phyloP scores from a whole-genome alignment of 1,140 invertebrate species.

The Calosoma granatense region DNA sequence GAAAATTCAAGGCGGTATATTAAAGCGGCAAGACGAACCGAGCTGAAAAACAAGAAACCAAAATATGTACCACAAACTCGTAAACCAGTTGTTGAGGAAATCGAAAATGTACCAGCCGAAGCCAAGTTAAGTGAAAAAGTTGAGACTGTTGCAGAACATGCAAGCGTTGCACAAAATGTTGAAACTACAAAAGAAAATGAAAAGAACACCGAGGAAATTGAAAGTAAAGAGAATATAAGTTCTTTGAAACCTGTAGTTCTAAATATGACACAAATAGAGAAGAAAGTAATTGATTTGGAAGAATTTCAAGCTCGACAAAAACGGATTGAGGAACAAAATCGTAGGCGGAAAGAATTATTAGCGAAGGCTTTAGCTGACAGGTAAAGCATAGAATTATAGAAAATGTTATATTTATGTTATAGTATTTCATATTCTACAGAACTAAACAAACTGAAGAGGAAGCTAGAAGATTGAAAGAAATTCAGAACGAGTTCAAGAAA shows the following conservation, averaged over 20 bases:
- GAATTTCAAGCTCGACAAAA: slow-evolving; percentile 60
- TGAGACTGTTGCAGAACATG: not conserved
- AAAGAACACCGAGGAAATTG: not conserved
- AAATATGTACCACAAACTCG: not conserved
- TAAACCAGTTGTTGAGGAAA: not conserved
- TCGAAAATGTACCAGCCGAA: not conserved
- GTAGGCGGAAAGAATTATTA: slow-evolving; percentile 58
- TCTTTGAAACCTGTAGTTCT: not conserved
- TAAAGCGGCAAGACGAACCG: not conserved
- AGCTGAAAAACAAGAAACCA: not conserved
- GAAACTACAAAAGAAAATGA: not conserved
- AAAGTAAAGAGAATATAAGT: no score
- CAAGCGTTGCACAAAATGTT: not conserved
- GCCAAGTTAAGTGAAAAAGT: not conserved
- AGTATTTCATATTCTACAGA: slow-evolving; percentile 37
- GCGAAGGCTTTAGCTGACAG: slow-evolving; percentile 60
- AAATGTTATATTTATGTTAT: slow-evolving; percentile 6
- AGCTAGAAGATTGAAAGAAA: slow-evolving; percentile 53
- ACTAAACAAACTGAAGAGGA: slow-evolving; percentile 62
- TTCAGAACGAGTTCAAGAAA: slow-evolving; percentile 60
- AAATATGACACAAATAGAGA: not conserved
- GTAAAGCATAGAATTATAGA: slow-evolving; percentile 30
- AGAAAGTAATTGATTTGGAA: slow-evolving; percentile 34
- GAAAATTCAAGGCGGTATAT: not conserved
- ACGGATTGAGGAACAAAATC: slow-evolving; percentile 67